These are phyloP conservation scores for Vultur gryphus DNA, from an alignment of 2,797 vertebrate species.

Conservation along the genomic window DNA sequence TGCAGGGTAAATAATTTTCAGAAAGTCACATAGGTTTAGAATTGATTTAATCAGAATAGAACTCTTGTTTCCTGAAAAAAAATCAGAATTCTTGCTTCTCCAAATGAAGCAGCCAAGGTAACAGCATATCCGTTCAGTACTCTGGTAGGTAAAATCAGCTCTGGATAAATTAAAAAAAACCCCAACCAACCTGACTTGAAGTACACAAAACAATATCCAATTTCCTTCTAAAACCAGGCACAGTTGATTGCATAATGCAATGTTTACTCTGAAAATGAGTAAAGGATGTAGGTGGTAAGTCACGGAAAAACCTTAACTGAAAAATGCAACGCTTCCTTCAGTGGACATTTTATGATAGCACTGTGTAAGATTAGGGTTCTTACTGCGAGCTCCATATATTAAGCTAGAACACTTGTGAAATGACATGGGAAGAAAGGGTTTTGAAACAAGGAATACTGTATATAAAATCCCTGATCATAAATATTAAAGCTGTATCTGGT, in stretches of 20 bases:
- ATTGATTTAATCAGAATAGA: not conserved
- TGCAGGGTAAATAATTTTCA: not conserved
- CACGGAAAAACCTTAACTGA: not conserved
- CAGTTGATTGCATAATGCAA: not conserved
- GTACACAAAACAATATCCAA: not conserved
- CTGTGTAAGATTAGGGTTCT: not conserved
- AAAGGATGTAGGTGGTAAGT: not conserved
- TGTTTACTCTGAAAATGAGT: conserved; percentile 4
- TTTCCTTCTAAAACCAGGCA: not conserved
- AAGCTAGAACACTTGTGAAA: not conserved
- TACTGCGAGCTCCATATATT: not conserved
- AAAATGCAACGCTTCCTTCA: not conserved
- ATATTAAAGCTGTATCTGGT: conserved; percentile 15
- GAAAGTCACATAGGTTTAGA: not conserved
- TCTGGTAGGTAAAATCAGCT: not conserved
- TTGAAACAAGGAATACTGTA: not conserved
- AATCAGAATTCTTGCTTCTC: not conserved
- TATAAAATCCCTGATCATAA: conserved; percentile 68
- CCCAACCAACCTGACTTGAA: not conserved
- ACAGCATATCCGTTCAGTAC: not conserved
- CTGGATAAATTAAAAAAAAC: not conserved
- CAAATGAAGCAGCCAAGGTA: not conserved
- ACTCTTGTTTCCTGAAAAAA: not conserved
- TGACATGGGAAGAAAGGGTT: not conserved
- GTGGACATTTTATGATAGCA: not conserved